These are phyloP conservation scores for Linyphia triangularis DNA, from an alignment of 2,888 invertebrate species.

Conservation along the genomic window DNA sequence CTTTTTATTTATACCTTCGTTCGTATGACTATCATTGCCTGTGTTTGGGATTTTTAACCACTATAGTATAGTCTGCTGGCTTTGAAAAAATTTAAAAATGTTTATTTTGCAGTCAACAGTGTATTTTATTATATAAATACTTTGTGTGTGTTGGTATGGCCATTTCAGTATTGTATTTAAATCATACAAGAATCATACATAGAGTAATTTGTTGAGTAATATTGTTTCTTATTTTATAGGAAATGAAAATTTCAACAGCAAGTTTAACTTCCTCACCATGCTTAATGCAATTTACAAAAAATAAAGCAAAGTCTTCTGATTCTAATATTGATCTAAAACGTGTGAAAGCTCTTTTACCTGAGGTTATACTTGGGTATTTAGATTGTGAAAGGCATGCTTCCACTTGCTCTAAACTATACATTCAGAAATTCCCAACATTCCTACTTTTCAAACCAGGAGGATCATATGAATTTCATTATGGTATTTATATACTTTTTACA, in stretches of 20 bases:
- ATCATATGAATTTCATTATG: conserved; percentile 87
- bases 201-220: too few relatives aligned
- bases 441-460: conserved; percentile 87
- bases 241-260: conserved; percentile 76
- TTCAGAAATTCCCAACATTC: conserved; percentile 84
- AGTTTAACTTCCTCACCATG: conserved; percentile 77
- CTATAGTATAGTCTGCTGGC: too few relatives aligned
- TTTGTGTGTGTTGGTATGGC: too few relatives aligned
- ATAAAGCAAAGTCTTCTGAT: conserved; percentile 79
- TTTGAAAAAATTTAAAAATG: too few relatives aligned
- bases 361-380: conserved; percentile 81
- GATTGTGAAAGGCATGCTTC: conserved; percentile 79
- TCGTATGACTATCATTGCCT: too few relatives aligned
- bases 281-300: conserved; percentile 81
- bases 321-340: conserved; percentile 83
- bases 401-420: conserved; percentile 80
- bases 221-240: conserved; percentile 76
- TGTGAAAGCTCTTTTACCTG: conserved; percentile 83
- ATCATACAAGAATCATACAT: too few relatives aligned
- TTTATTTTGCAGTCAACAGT: too few relatives aligned
- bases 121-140: too few relatives aligned
- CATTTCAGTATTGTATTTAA: too few relatives aligned
- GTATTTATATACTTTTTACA: conserved; percentile 78
- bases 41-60: too few relatives aligned
- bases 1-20: too few relatives aligned